Percentiles rank a stretch among this genome's conserved stretches.
These are phyloP conservation scores for Camptogramma bilineatum DNA, from an alignment of 2,888 invertebrate genomes.

Conservation along the genomic window DNA sequence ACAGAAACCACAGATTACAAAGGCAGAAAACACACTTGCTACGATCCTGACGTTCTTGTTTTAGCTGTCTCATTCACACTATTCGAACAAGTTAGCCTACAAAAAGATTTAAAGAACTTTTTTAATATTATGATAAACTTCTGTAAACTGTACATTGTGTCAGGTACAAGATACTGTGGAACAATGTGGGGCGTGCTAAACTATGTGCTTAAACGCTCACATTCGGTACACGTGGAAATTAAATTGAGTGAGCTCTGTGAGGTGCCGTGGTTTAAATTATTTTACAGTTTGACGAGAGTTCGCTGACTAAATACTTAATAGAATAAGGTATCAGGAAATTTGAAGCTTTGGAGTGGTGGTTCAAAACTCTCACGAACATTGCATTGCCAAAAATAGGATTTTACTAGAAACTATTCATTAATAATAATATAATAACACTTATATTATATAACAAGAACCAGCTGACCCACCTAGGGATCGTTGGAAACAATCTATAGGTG, in stretches of 20 bases:
- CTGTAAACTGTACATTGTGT: neutral
- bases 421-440: too few relatives aligned
- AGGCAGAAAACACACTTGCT: too few relatives aligned
- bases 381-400: too few relatives aligned
- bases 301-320: neutral
- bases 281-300: constrained; percentile 12
- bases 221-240: constrained; percentile 22
- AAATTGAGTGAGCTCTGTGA: constrained; percentile 17
- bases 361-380: neutral
- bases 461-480: too few relatives aligned
- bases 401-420: too few relatives aligned
- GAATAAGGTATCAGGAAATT: neutral
- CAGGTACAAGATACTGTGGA: constrained; percentile 21
- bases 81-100: too few relatives aligned
- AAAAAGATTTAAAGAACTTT: neutral
- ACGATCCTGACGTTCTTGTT: too few relatives aligned
- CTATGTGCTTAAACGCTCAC: constrained; percentile 21
- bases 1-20: too few relatives aligned
- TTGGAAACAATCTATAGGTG: too few relatives aligned
- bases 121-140: neutral
- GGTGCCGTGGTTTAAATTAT: constrained; percentile 4
- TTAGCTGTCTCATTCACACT: too few relatives aligned
- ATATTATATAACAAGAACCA: too few relatives aligned
- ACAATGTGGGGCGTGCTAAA: constrained; percentile 18
- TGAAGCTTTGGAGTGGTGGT: neutral